Conservation (phyloP, 2,888 invertebrate genomes). For the Ophion costatus region DNA sequence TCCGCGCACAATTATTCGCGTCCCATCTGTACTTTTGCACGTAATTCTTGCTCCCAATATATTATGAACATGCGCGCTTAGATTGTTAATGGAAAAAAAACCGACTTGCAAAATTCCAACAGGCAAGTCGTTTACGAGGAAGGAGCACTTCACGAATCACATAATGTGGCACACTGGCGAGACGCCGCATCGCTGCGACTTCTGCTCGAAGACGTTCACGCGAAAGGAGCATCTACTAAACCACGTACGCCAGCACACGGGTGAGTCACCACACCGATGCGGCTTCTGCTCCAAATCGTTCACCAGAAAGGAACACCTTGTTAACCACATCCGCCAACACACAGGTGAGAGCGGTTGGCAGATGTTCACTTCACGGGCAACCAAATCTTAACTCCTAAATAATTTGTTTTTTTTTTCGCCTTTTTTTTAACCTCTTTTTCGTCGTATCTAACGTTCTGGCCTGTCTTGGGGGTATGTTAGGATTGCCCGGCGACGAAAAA, state of each 20-base stretch:
- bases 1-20: not conserved
- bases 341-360: slow-evolving; percentile 85
- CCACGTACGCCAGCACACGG: slow-evolving; percentile 92
- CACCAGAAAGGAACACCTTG: slow-evolving; percentile 93
- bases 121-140: slow-evolving; percentile 92
- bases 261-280: slow-evolving; percentile 93
- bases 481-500: slow-evolving; percentile 2
- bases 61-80: not conserved
- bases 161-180: slow-evolving; percentile 95
- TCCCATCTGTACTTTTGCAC: not conserved
- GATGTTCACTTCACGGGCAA: slow-evolving; percentile 80
- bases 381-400: slow-evolving; percentile 66
- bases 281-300: slow-evolving; percentile 94
- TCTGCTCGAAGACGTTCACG: slow-evolving; percentile 92
- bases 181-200: slow-evolving; percentile 91
- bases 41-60: not conserved
- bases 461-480: slow-evolving; percentile 36
- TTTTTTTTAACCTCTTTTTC: slow-evolving; percentile 21
- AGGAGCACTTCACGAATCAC: slow-evolving; percentile 96
- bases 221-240: slow-evolving; percentile 91
- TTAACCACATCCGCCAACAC: slow-evolving; percentile 93
- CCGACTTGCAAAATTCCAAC: slow-evolving; percentile 35
- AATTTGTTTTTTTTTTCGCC: slow-evolving; percentile 40
- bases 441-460: slow-evolving; percentile 40
- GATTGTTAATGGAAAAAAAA: not conserved